These are phyloP conservation scores for Phataginus tricuspis DNA, from an alignment of 2,797 vertebrate species.

Conservation along the genomic window DNA sequence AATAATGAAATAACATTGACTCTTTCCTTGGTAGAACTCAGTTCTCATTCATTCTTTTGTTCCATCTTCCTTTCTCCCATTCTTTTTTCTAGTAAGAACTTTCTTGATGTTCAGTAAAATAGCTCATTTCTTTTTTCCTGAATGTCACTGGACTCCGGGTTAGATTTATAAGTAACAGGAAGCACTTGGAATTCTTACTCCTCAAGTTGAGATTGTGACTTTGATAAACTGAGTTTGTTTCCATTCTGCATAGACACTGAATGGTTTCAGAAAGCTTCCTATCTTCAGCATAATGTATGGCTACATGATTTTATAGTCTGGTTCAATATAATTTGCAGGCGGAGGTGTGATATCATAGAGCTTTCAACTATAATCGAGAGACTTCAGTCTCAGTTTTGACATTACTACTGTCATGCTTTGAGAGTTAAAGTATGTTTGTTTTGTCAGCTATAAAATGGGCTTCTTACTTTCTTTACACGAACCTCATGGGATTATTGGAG, in stretches of 20 bases:
- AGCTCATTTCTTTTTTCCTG: background rate
- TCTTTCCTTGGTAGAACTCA: background rate
- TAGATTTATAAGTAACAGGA: background rate
- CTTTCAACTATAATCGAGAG: constrained; percentile 32
- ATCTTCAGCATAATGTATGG: background rate
- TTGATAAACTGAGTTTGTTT: constrained; percentile 3
- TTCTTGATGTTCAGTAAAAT: background rate
- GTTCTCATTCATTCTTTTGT: constrained; percentile 14
- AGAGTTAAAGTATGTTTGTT: constrained; percentile 24
- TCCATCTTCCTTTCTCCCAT: background rate
- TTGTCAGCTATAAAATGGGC: constrained; percentile 22
- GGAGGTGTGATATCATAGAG: background rate
- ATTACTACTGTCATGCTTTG: constrained; percentile 17
- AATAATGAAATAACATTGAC: background rate
- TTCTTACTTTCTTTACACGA: background rate
- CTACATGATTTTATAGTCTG: constrained; percentile 24
- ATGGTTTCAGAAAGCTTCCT: constrained; percentile 14
- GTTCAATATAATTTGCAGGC: constrained; percentile 38
- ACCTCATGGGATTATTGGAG: background rate
- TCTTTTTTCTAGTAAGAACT: constrained; percentile 9
- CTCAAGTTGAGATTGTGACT: background rate
- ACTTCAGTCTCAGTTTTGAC: constrained; percentile 5
- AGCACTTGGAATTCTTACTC: constrained; percentile 20
- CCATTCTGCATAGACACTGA: constrained; percentile 14
- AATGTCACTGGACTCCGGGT: background rate